phyloP scores from a whole-genome alignment of 2,888 invertebrate species.

The Exephanes ischioxanthus region DNA sequence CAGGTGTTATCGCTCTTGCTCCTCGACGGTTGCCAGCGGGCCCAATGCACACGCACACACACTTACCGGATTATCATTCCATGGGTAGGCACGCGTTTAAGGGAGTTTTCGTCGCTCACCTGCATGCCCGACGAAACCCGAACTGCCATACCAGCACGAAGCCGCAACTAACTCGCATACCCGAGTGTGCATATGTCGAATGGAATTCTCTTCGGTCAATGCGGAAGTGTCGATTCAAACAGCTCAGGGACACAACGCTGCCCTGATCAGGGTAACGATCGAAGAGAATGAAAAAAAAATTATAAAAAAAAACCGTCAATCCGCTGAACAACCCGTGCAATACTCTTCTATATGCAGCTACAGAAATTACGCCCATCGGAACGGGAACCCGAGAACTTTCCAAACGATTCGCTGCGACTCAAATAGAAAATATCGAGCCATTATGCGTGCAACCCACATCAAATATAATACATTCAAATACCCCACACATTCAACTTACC shows the following conservation, averaged over 20 bases:
- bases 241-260: neutral
- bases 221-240: slow-evolving; percentile 29
- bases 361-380: too few species aligned
- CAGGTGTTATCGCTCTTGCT: slow-evolving; percentile 65
- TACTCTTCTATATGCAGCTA: neutral
- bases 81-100: slow-evolving; percentile 58
- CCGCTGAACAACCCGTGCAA: neutral
- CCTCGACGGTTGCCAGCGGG: slow-evolving; percentile 64
- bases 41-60: slow-evolving; percentile 13
- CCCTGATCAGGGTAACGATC: neutral
- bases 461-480: too few species aligned
- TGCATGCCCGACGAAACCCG: slow-evolving; percentile 35
- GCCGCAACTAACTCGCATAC: slow-evolving; percentile 28
- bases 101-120: slow-evolving; percentile 57
- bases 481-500: too few species aligned
- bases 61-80: slow-evolving; percentile 63
- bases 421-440: too few species aligned
- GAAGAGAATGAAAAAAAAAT: neutral
- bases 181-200: slow-evolving; percentile 14
- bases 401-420: too few species aligned
- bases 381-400: too few species aligned
- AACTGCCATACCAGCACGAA: slow-evolving; percentile 14
- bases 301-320: neutral
- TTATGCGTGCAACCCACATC: too few species aligned
- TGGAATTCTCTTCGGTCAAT: slow-evolving; percentile 17